These are phyloP conservation scores for Syngnathoides biaculeatus DNA, from an alignment of 2,113 vertebrate species.

Conservation along the genomic window DNA sequence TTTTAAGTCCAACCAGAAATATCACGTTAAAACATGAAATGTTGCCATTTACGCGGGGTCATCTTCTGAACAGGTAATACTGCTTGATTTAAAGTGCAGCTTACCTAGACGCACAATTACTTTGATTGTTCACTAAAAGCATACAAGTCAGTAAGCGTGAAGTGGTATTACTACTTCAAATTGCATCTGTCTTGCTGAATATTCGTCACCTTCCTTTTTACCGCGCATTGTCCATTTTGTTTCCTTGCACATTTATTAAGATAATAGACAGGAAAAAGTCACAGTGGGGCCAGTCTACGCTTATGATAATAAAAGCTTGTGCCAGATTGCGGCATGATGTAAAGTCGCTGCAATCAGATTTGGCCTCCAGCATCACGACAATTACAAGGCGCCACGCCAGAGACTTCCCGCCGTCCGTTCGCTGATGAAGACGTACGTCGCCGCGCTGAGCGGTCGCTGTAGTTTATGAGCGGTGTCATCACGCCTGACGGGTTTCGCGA, in stretches of 20 bases:
- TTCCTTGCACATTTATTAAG: slow-evolving; percentile 51
- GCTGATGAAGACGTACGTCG: slow-evolving; percentile 62
- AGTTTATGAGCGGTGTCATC: slow-evolving; percentile 70
- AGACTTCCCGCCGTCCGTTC: not conserved
- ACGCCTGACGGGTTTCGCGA: slow-evolving; percentile 64
- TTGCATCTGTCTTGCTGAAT: slow-evolving; percentile 37
- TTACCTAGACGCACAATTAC: not conserved
- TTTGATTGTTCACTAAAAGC: slow-evolving; percentile 27
- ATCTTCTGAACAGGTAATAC: not conserved
- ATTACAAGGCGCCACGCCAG: not conserved
- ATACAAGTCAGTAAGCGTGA: slow-evolving; percentile 6
- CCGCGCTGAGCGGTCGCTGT: slow-evolving; percentile 56
- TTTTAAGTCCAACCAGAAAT: not conserved
- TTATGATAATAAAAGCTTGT: slow-evolving; percentile 54
- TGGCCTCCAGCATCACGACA: not conserved
- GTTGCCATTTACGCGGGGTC: not conserved
- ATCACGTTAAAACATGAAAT: not conserved
- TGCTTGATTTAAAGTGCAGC: not conserved
- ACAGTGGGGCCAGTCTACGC: slow-evolving; percentile 27
- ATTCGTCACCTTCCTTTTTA: slow-evolving; percentile 30
- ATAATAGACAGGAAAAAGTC: slow-evolving; percentile 56
- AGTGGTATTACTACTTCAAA: slow-evolving; percentile 34
- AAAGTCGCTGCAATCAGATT: slow-evolving; percentile 62
- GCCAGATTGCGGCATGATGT: slow-evolving; percentile 55
- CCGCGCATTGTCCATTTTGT: slow-evolving; percentile 22